Evolutionary conservation across 1,140 invertebrate species (phyloP).

Genomic region (Aphaenogaster rudis): DNA sequence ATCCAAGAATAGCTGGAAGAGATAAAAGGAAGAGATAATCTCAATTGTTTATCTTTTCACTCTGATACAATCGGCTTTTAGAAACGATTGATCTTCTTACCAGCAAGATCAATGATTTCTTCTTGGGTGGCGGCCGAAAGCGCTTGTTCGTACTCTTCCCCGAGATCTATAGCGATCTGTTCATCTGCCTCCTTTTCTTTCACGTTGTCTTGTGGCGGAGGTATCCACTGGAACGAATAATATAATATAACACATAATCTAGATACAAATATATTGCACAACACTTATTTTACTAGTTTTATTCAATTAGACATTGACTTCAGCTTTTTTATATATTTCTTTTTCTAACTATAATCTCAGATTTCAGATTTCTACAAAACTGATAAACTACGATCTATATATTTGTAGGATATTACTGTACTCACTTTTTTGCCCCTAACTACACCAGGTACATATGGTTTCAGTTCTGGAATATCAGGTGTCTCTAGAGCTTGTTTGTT

Average conservation of each 20-base stretch:
- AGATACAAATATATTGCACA: not conserved
- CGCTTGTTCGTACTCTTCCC: conserved; percentile 98
- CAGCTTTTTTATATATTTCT: not conserved
- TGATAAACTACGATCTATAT: not conserved
- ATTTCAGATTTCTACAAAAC: not conserved
- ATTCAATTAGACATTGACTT: not conserved
- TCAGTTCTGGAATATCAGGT: conserved; percentile 98
- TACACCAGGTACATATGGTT: conserved; percentile 96
- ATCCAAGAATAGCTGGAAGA: conserved; percentile 96
- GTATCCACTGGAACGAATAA: conserved; percentile 90
- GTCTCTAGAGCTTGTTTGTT: conserved; percentile 99
- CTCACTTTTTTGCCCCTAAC: conserved; percentile 96
- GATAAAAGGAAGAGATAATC: conserved; percentile 62
- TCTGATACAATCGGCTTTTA: not conserved
- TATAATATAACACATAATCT: conserved; percentile 16
- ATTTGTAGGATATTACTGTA: conserved; percentile 18
- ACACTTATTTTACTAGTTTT: not conserved
- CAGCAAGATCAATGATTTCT: conserved; percentile 99
- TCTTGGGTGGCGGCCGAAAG: conserved; percentile 96
- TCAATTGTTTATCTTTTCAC: conserved; percentile 4
- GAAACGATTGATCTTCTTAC: conserved; percentile 86
- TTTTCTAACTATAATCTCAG: not conserved
- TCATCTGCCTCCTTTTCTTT: conserved; percentile 95
- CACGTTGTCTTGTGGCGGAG: conserved; percentile 92
- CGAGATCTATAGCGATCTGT: conserved; percentile 96